Evolutionary conservation across 2,888 invertebrate genomes (phyloP), one percentile per base, ranked within the genome.

Genomic region (Drosophila falleni): DNA sequence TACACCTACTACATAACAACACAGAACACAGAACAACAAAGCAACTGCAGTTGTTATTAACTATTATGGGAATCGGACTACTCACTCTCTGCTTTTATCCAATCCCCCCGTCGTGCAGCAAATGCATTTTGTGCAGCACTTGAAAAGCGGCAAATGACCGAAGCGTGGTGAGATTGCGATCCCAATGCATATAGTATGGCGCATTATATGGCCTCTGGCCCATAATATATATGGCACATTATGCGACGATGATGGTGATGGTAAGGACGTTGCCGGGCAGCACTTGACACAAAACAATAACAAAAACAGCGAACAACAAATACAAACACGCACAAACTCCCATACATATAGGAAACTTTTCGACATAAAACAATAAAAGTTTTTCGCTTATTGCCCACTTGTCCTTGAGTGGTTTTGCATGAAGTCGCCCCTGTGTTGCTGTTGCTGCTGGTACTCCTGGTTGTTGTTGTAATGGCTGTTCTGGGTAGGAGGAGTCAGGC

Each of bases 361-460:
- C 65, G 75, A 85, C 88, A 86, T 89, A 80, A 89, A 86, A 86
- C 86, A 89, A 88, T 88, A 86, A 88, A 89, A 86, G 86, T 87
- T 88, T 89, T 88, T 81, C 88, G 88, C 86, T 89, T 89, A 87
- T 89, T 89, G 86, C 78, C 86, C 80, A 88, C 88, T 86, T 86
- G 89, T 88, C 89, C 86, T 89, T 89, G 89, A 86, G 89, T 88
- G 82, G 78, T 80, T 86, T 86, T 88, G 83, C 86, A 89, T 74
- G 68, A 81, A 85, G 71, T 87, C 74, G 60, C 74, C 58, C 62
- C 60, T 19, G 39, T 41, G 19, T 33, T 26, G 39, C 41, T 42
- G 49, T n/a, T 37, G 31, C 31, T 31, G 29, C 26, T 26, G 6
- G 6, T 8, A 1, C 29, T 29, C 6, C 29, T 29, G 29, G 5